Conservation (phyloP, 2,888 invertebrate genomes). For the Tortricodes alternella region DNA sequence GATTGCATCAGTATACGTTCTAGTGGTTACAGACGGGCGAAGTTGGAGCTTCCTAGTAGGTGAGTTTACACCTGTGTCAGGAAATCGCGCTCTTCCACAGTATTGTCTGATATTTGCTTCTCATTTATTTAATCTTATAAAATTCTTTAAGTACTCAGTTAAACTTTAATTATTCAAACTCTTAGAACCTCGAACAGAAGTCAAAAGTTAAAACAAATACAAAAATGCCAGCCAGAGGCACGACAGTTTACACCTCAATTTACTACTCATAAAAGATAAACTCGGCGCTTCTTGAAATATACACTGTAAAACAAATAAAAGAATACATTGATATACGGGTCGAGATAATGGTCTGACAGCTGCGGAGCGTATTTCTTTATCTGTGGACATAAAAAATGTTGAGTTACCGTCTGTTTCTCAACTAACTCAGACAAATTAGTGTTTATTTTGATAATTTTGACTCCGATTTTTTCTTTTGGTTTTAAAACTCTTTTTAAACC, state of each 20-base stretch:
- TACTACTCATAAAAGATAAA: slow-evolving; percentile 57
- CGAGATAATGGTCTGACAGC: slow-evolving; percentile 57
- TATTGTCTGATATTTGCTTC: too few relatives aligned
- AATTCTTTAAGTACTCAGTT: too few relatives aligned
- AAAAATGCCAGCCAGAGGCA: slow-evolving; percentile 35
- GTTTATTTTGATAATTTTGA: slow-evolving; percentile 19
- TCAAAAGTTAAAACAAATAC: slow-evolving; percentile 37
- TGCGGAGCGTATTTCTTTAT: slow-evolving; percentile 46
- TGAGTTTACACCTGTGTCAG: too few relatives aligned
- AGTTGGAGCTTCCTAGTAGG: too few relatives aligned
- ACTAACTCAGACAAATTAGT: slow-evolving; percentile 27
- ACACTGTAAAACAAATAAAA: slow-evolving; percentile 50
- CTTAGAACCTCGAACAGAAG: slow-evolving; percentile 14
- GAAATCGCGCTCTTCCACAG: too few relatives aligned
- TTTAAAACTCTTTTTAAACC: not conserved
- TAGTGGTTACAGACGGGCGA: too few relatives aligned
- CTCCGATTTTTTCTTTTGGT: not conserved
- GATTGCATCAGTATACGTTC: too few relatives aligned
- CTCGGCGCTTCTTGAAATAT: slow-evolving; percentile 49
- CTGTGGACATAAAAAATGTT: slow-evolving; percentile 47
- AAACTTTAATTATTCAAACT: slow-evolving; percentile 1
- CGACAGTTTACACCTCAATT: slow-evolving; percentile 58
- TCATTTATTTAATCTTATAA: too few relatives aligned
- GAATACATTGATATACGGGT: slow-evolving; percentile 56
- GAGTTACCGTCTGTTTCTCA: slow-evolving; percentile 8